Conservation (phyloP, 2,888 invertebrate species). For the Tachina fera region DNA sequence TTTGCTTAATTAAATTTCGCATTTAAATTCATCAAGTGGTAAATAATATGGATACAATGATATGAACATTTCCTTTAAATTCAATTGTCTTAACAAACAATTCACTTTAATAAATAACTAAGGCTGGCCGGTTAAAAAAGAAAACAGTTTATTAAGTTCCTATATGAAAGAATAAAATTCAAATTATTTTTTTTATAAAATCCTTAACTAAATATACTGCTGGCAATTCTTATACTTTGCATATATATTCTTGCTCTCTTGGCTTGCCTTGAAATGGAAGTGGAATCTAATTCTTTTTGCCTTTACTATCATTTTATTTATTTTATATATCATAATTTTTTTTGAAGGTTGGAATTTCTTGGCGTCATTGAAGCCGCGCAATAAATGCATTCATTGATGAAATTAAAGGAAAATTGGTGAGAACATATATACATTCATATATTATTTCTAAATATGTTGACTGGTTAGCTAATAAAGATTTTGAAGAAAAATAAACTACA, state of each 20-base stretch:
- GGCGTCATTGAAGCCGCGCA: constrained; percentile 16
- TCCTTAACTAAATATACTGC: neutral
- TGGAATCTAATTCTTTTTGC: constrained; percentile 58
- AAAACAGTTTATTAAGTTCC: too few relatives aligned
- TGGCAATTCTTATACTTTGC: neutral
- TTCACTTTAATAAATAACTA: neutral
- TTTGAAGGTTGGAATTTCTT: neutral
- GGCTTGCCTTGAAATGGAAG: constrained; percentile 44
- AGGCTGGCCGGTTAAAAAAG: neutral
- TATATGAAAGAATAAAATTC: neutral
- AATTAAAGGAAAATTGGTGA: neutral
- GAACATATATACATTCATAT: too few relatives aligned
- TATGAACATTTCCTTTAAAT: neutral
- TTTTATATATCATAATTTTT: neutral
- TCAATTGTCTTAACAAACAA: constrained; percentile 7
- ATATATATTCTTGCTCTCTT: neutral
- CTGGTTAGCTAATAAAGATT: too few relatives aligned
- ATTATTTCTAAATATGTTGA: too few relatives aligned
- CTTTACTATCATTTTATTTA: constrained; percentile 16
- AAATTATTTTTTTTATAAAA: neutral
- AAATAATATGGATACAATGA: neutral
- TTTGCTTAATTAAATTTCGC: neutral
- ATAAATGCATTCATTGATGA: constrained; percentile 1
- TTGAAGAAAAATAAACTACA: too few relatives aligned
- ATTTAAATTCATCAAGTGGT: constrained; percentile 10